These are phyloP conservation scores for Drosophila ananassae DNA, from an alignment of 1,140 invertebrate species.

Conservation along the genomic window DNA sequence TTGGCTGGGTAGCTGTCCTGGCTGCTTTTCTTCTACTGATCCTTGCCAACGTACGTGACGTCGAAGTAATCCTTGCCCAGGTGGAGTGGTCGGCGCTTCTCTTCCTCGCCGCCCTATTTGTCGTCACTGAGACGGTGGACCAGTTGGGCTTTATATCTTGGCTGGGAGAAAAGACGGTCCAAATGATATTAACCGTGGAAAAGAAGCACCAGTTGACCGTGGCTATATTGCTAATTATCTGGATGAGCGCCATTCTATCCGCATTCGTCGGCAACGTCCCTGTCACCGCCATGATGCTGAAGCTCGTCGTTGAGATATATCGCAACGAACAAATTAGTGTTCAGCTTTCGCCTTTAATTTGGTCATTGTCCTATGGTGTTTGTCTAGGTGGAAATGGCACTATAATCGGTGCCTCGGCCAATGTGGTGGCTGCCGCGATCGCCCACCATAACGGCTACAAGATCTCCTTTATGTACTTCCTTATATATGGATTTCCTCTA, in stretches of 20 bases:
- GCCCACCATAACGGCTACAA: slow-evolving; percentile 92
- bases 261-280: slow-evolving; percentile 93
- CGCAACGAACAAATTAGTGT: slow-evolving; percentile 83
- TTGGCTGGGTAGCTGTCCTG: slow-evolving; percentile 89
- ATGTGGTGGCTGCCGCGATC: slow-evolving; percentile 91
- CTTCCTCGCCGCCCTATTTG: slow-evolving; percentile 91
- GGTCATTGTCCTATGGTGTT: slow-evolving; percentile 90
- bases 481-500: background rate
- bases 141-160: slow-evolving; percentile 88
- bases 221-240: slow-evolving; percentile 86
- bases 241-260: slow-evolving; percentile 89
- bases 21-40: slow-evolving; percentile 87
- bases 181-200: background rate
- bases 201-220: background rate
- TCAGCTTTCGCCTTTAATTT: slow-evolving; percentile 86
- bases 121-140: slow-evolving; percentile 90
- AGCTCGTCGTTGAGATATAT: slow-evolving; percentile 87
- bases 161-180: background rate
- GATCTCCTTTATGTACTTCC: slow-evolving; percentile 86
- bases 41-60: slow-evolving; percentile 85
- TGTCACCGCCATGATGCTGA: slow-evolving; percentile 92
- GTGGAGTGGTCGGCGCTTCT: slow-evolving; percentile 92
- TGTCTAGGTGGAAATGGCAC: slow-evolving; percentile 92
- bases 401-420: slow-evolving; percentile 91
- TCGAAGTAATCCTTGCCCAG: slow-evolving; percentile 87